Evolutionary conservation across 2,888 invertebrate species (phyloP).

Genomic region (Pterostichus niger): DNA sequence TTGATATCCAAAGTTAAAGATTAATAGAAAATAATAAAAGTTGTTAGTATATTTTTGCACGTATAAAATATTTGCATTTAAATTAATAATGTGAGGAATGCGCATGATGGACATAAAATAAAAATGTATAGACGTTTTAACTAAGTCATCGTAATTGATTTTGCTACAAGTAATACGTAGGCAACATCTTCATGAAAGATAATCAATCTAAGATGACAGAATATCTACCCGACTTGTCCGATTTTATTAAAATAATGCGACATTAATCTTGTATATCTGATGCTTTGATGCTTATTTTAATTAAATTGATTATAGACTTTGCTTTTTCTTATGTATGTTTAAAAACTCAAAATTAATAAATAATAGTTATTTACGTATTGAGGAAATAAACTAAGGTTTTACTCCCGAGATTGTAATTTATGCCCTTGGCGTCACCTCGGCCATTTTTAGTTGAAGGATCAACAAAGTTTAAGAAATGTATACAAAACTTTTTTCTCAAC

Average conservation of each 20-base stretch:
- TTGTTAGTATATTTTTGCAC: too few species aligned
- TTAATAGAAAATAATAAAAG: too few species aligned
- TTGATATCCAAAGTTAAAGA: too few species aligned
- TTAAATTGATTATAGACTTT: neutral
- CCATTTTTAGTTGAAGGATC: too few species aligned
- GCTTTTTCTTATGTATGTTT: neutral
- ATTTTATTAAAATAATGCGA: neutral
- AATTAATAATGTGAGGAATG: slow-evolving; percentile 14
- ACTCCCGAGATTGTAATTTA: too few species aligned
- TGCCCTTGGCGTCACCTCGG: too few species aligned
- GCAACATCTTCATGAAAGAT: slow-evolving; percentile 49
- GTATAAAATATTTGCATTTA: slow-evolving; percentile 42
- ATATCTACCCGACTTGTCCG: neutral
- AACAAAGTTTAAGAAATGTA: too few species aligned
- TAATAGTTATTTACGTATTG: too few species aligned
- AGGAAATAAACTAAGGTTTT: too few species aligned
- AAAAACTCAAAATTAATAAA: too few species aligned
- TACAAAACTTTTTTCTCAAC: too few species aligned
- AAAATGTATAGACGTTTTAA: neutral
- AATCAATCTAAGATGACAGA: slow-evolving; percentile 43
- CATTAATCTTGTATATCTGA: slow-evolving; percentile 24
- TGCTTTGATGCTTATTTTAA: neutral
- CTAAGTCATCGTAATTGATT: slow-evolving; percentile 50
- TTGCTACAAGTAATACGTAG: slow-evolving; percentile 6
- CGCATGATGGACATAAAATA: neutral